Percentiles rank a stretch among this genome's conserved stretches.
phyloP scores from a whole-genome alignment of 2,888 invertebrate genomes.

The Ganaspis brasiliensis region DNA sequence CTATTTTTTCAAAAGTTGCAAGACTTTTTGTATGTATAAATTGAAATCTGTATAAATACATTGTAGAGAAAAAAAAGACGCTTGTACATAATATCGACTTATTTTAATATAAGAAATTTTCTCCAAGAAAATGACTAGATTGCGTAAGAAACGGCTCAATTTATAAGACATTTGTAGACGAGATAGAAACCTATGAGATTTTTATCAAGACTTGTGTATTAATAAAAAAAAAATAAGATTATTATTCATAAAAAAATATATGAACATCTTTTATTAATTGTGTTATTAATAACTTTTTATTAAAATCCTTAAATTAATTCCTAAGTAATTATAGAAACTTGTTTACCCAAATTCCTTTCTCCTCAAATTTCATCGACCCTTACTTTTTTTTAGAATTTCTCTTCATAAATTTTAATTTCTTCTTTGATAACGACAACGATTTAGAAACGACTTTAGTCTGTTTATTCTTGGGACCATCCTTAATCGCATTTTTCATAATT shows the following conservation, averaged over 20 bases:
- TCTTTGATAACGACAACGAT: constrained; percentile 42
- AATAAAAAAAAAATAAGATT: constrained; percentile 21
- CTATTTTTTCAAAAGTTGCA: background rate
- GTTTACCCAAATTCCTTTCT: too few species aligned
- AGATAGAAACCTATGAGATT: constrained; percentile 20
- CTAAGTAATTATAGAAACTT: too few species aligned
- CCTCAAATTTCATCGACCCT: too few species aligned
- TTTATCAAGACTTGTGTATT: constrained; percentile 29
- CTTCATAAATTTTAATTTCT: constrained; percentile 52
- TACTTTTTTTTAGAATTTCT: constrained; percentile 45
- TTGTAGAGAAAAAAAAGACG: background rate
- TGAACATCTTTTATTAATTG: background rate
- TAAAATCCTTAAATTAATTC: too few species aligned
- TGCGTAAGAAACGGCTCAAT: constrained; percentile 41
- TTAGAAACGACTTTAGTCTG: constrained; percentile 22
- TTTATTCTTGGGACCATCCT: constrained; percentile 61
- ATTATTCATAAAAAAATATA: constrained; percentile 14
- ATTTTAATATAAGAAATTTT: background rate
- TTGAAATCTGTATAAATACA: background rate
- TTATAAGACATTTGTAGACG: constrained; percentile 32
- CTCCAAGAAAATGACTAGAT: constrained; percentile 28
- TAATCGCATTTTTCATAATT: constrained; percentile 81
- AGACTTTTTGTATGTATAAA: background rate
- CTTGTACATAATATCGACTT: background rate
- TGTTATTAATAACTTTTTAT: too few species aligned